Percentiles rank a stretch among this genome's conserved stretches.
These are phyloP conservation scores for Heliconius hermathena DNA, from an alignment of 1,140 invertebrate genomes.

Conservation along the genomic window DNA sequence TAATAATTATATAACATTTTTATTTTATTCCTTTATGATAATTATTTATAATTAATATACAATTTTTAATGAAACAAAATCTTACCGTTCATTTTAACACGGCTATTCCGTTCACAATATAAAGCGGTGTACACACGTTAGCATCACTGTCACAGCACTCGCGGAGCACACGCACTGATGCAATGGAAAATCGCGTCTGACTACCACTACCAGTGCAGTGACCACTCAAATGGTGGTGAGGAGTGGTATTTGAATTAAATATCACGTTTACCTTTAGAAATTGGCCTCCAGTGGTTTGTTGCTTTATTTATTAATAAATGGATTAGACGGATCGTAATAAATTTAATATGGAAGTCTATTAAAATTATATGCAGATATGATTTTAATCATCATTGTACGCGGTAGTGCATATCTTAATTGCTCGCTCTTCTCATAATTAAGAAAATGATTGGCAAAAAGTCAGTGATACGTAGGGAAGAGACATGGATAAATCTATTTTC, in stretches of 20 bases:
- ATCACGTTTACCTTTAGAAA: slow-evolving; percentile 35
- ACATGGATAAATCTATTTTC: too few relatives aligned
- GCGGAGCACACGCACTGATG: slow-evolving; percentile 45
- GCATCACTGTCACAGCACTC: slow-evolving; percentile 71
- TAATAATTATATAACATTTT: not conserved
- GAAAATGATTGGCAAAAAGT: not conserved
- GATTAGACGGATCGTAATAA: slow-evolving; percentile 1
- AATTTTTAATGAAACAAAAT: not conserved
- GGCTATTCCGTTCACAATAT: slow-evolving; percentile 56
- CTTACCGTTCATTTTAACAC: slow-evolving; percentile 69
- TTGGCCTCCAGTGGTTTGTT: slow-evolving; percentile 24
- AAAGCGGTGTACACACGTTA: slow-evolving; percentile 52
- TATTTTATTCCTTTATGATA: not conserved
- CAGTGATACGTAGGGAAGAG: too few relatives aligned
- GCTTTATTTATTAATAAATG: not conserved
- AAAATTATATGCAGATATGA: not conserved
- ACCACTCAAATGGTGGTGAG: slow-evolving; percentile 30
- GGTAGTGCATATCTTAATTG: slow-evolving; percentile 1
- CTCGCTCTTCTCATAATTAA: not conserved
- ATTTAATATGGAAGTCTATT: not conserved
- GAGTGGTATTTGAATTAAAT: slow-evolving; percentile 34
- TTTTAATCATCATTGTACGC: not conserved
- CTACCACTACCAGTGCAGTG: slow-evolving; percentile 33
- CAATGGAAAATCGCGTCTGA: slow-evolving; percentile 50
- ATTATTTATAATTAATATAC: slow-evolving; percentile 10